phyloP scores from a whole-genome alignment of 37 sponge, comb jelly and placozoan genomes.

The Spongilla lacustris region DNA sequence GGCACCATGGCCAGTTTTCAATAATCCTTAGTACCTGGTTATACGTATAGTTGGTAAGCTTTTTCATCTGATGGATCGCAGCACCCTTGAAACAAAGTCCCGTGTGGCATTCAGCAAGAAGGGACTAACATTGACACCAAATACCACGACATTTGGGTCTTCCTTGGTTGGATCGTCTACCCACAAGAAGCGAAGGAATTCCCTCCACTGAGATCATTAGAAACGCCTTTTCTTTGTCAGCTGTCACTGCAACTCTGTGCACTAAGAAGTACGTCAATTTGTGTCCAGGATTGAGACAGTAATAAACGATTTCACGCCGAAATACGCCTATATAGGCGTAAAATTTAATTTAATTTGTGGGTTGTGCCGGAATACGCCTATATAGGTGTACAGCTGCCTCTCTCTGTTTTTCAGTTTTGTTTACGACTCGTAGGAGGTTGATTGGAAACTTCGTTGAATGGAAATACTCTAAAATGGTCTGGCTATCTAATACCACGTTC shows the following conservation, averaged over 20 bases:
- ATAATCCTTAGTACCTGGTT: conserved; percentile 18
- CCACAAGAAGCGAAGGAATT: conserved; percentile 36
- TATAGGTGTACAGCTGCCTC: too few relatives aligned
- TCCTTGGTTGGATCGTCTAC: conserved; percentile 21
- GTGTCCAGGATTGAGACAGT: conserved; percentile 16
- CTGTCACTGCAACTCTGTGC: conserved; percentile 20
- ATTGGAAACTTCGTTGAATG: too few relatives aligned
- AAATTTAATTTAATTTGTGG: too few relatives aligned
- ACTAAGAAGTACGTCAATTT: conserved; percentile 20
- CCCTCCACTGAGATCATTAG: conserved; percentile 16
- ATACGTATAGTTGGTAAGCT: conserved; percentile 23
- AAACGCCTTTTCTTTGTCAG: conserved; percentile 47
- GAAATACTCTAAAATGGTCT: too few relatives aligned
- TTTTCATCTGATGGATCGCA: conserved; percentile 32
- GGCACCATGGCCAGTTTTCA: conserved; percentile 32
- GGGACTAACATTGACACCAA: conserved; percentile 21
- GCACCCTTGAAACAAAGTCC: conserved; percentile 13
- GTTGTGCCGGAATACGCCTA: too few relatives aligned
- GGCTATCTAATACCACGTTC: too few relatives aligned
- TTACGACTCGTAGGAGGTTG: too few relatives aligned
- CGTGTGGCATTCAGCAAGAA: conserved; percentile 35
- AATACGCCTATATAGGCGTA: too few relatives aligned
- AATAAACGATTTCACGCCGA: too few relatives aligned
- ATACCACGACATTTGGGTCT: conserved; percentile 13
- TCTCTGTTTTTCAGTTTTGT: too few relatives aligned